Base-by-base conservation (phyloP, 2,888 invertebrate genomes). In the Drosophila prostipennis region DNA sequence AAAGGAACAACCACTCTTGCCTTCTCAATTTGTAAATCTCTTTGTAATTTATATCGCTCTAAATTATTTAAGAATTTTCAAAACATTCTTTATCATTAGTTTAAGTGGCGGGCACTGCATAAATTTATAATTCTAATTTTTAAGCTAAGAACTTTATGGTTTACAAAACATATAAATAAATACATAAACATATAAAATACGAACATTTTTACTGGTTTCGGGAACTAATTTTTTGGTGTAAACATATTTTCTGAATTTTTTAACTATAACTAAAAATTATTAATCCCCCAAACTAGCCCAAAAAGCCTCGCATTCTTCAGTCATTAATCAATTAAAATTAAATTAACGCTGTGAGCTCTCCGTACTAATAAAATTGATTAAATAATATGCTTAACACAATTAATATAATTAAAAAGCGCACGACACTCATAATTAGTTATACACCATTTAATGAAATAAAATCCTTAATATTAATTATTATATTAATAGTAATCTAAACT, bases 41-140 rank as follows among this genome's bases (percentile, higher is more conserved):
- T 8, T 13, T 6, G 6, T 36, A 55, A 23, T 36, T 55, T 2
- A 1, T 6, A 42, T 1, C 0, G 3, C 6, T 8, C 2, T 14
- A 36, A 46, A 23, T 26, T 34, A 23, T 11, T 3, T 19, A 26
- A 55, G 19, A 51, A 10, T n/a, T 32, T 29, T 11, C 5, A 2
- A 51, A 19, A 8, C 26, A 37, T 49, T 68, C 55, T 61, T 6
- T 26, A 23, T 19, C 23, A 23, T 40, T 65, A 46, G 46, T 59
- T 64, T 77, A 40, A 77, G 61, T 67, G 69, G 61, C 78, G 55
- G 78, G 72, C 49, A 74, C 75, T 67, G 59, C 64, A 63, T 36
- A 40, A 64, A 51, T 54, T 14, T 46, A 46, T 46, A 40, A 26
- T 36, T 19, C 4, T 42, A 8, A 13, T 2, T n/a, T 23, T 39